Percentiles rank a stretch among this genome's conserved stretches.
phyloP scores from a whole-genome alignment of 2,113 vertebrate genomes.

The Mesocricetus auratus region DNA sequence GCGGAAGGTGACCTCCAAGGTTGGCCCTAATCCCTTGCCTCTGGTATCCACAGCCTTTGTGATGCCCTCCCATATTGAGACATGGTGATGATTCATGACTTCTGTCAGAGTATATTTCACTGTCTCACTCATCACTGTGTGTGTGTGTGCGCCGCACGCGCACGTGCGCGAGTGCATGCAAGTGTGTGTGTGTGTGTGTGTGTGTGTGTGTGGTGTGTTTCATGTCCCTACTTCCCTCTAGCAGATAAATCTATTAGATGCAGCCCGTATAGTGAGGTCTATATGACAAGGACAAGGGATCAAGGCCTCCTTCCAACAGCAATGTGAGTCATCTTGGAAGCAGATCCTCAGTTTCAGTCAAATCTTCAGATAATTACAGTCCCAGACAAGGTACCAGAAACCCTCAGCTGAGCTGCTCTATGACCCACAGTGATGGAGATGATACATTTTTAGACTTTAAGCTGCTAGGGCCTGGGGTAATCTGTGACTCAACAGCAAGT shows the following conservation, averaged over 20 bases:
- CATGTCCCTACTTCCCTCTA: background rate
- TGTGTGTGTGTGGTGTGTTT: background rate
- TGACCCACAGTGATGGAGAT: background rate
- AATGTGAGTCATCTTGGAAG: background rate
- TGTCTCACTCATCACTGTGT: background rate
- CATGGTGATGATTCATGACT: background rate
- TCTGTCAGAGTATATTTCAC: background rate
- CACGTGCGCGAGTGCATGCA: no score
- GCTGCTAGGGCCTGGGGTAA: background rate
- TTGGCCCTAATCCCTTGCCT: background rate
- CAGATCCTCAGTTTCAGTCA: background rate
- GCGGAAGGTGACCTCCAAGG: background rate
- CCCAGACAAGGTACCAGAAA: background rate
- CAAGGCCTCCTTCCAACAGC: background rate
- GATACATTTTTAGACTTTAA: constrained; percentile 25
- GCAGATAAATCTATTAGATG: background rate
- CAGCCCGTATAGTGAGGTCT: background rate
- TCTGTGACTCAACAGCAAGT: background rate
- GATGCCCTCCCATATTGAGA: no score
- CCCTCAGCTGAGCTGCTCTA: background rate
- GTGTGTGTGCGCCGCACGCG: background rate
- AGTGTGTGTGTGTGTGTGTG: background rate
- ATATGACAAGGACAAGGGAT: background rate
- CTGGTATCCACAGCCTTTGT: background rate
- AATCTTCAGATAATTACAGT: background rate